Evolutionary conservation across 2,113 vertebrate species (phyloP), one percentile per base, ranked within the genome.

Genomic region (Baryphthengus martii): DNA sequence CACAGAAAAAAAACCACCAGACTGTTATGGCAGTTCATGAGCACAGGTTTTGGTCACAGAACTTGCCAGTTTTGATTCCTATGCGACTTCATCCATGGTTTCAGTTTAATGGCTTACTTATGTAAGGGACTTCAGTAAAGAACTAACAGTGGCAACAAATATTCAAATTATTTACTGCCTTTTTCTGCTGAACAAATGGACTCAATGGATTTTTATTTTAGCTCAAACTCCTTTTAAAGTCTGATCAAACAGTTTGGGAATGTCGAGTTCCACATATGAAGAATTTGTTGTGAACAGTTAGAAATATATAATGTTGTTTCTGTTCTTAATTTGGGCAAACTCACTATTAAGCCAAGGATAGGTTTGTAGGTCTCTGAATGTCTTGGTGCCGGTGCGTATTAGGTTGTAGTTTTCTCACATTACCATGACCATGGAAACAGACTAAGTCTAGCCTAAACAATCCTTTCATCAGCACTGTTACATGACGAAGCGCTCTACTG

Each of bases 191-290:
- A 90, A 72, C 23, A 44, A 91, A 87, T 76, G 66, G 39, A 50
- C 61, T 96, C 78, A 75, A 52, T 90, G 42, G 76, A 63, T 82
- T 92, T 91, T 86, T 89, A 81, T 96, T 96, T 95, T 44, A 70
- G 79, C 21, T 65, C 55, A n/a, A 73, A 42, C 42, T 73, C 53
- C 90, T 78, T 88, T 63, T 58, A 70, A 87, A 95, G 45, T 91
- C 92, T 96, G 95, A 92, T 84, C 85, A 94, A 90, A 96, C 77
- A 81, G 65, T 94, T 95, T 44, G 88, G 83, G 92, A 95, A 97
- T 96, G 88, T 71, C 7, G 1, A 79, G 61, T 90, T 94, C 49
- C 50, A 76, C 74, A 93, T 49, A 73, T 2, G 10, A 89, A 74
- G 84, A n/a, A 55, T 73, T 88, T 37, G 18, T 91, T 91, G 81